A percentile compares a stretch with the other conserved stretches of the same genome.
These are phyloP conservation scores for Ferrisia virgata DNA, from an alignment of 2,888 invertebrate genomes.

Conservation along the genomic window DNA sequence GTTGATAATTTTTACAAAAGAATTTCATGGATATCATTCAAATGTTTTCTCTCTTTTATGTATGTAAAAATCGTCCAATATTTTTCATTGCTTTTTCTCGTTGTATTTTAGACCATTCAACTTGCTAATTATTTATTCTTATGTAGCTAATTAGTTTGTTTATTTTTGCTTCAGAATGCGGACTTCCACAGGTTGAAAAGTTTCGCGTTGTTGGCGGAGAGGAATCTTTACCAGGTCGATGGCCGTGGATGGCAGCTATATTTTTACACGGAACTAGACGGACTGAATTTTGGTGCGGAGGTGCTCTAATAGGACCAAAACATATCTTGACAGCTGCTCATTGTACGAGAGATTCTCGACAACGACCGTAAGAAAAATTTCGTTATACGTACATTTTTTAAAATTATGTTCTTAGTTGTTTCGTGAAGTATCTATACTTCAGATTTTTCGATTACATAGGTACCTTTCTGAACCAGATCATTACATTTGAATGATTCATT, in stretches of 20 bases:
- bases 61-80: too few species aligned
- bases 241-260: constrained; percentile 97
- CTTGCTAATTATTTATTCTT: not conserved
- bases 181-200: constrained; percentile 75
- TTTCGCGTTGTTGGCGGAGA: constrained; percentile 90
- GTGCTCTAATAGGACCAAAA: constrained; percentile 50
- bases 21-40: too few species aligned
- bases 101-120: too few species aligned
- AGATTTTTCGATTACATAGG: too few species aligned
- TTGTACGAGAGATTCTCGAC: constrained; percentile 76
- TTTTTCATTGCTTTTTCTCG: too few species aligned
- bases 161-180: constrained; percentile 63
- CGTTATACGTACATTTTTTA: too few species aligned
- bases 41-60: too few species aligned
- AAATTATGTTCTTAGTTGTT: too few species aligned
- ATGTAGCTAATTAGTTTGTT: not conserved
- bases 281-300: constrained; percentile 52
- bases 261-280: constrained; percentile 80
- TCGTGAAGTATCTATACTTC: too few species aligned
- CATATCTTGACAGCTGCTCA: constrained; percentile 51
- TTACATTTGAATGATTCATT: too few species aligned
- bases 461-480: too few species aligned
- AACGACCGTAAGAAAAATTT: constrained; percentile 71
- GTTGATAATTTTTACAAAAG: too few species aligned
- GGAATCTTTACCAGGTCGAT: constrained; percentile 76